A percentile compares a stretch with the other conserved stretches of the same genome.
Conservation (phyloP, 2,888 invertebrate species). For the Steinernema scapterisci region DNA sequence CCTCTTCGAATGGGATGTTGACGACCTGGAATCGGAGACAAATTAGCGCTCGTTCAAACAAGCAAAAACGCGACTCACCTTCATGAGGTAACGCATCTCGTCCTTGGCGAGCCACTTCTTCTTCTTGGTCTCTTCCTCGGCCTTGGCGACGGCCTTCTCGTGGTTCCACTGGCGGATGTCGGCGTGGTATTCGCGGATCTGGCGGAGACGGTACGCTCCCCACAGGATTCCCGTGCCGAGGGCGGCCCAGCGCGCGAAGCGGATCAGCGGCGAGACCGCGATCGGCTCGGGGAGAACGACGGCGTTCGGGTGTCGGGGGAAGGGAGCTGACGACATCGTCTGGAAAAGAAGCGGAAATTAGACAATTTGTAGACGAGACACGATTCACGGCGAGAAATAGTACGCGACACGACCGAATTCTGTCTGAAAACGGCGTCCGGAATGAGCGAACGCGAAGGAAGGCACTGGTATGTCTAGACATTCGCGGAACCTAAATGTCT, state of each 20-base stretch:
- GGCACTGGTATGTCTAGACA: no score
- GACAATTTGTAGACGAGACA: background rate
- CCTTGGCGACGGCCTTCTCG: slow-evolving; percentile 64
- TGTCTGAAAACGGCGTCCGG: background rate
- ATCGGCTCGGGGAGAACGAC: slow-evolving; percentile 63
- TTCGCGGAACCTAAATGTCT: no score
- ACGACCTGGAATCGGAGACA: slow-evolving; percentile 50
- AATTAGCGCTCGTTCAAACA: background rate
- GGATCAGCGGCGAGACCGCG: slow-evolving; percentile 63
- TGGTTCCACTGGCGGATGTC: slow-evolving; percentile 66
- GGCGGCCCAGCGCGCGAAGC: slow-evolving; percentile 61
- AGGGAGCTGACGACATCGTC: slow-evolving; percentile 13
- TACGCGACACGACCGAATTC: no score
- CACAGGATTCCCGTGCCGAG: slow-evolving; percentile 64
- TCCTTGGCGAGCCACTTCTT: slow-evolving; percentile 67
- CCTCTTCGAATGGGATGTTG: slow-evolving; percentile 65
- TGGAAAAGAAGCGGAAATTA: background rate
- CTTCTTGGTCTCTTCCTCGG: slow-evolving; percentile 60
- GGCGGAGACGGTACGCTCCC: slow-evolving; percentile 55
- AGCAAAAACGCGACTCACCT: slow-evolving; percentile 44
- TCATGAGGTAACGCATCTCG: slow-evolving; percentile 65
- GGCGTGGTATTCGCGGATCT: slow-evolving; percentile 64
- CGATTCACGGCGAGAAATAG: background rate
- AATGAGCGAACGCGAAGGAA: background rate
- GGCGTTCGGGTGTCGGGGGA: slow-evolving; percentile 58